A percentile compares a stretch with the other conserved stretches of the same genome.
phyloP scores from a whole-genome alignment of 2,797 vertebrate species.

The Tiaroga cobitis region DNA sequence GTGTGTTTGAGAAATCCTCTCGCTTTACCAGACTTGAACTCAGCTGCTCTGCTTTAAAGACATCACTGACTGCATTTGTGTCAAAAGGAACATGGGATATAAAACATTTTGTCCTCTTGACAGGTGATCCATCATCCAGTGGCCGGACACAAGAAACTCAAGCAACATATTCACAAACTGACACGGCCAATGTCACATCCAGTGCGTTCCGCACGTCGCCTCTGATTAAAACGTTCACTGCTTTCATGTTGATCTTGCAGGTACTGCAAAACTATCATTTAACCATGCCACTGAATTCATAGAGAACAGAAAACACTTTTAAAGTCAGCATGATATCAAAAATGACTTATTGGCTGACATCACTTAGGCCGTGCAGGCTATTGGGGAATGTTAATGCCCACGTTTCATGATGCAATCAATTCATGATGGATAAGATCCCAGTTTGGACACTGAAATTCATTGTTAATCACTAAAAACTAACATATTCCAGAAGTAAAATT shows the following conservation, averaged over 20 bases:
- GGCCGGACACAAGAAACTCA: not conserved
- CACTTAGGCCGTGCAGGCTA: not conserved
- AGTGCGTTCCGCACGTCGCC: not conserved
- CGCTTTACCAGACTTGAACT: not conserved
- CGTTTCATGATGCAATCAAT: not conserved
- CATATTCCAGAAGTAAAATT: too few species aligned
- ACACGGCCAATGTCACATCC: not conserved
- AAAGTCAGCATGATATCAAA: not conserved
- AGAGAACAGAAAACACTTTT: not conserved
- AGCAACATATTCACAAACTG: slow-evolving; percentile 26
- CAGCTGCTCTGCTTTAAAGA: slow-evolving; percentile 19
- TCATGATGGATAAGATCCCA: not conserved
- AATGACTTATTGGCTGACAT: not conserved
- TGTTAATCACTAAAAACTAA: not conserved
- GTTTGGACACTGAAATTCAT: not conserved
- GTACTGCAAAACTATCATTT: not conserved
- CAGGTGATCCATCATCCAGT: slow-evolving; percentile 28
- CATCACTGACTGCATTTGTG: slow-evolving; percentile 26
- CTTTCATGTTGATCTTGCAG: slow-evolving; percentile 8
- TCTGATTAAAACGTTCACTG: not conserved
- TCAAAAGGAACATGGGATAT: not conserved
- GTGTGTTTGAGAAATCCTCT: slow-evolving; percentile 16
- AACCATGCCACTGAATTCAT: not conserved
- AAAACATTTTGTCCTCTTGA: slow-evolving; percentile 38
- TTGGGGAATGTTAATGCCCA: not conserved